Conservation (phyloP, 1,140 invertebrate genomes). For the Drosophila orosa region DNA sequence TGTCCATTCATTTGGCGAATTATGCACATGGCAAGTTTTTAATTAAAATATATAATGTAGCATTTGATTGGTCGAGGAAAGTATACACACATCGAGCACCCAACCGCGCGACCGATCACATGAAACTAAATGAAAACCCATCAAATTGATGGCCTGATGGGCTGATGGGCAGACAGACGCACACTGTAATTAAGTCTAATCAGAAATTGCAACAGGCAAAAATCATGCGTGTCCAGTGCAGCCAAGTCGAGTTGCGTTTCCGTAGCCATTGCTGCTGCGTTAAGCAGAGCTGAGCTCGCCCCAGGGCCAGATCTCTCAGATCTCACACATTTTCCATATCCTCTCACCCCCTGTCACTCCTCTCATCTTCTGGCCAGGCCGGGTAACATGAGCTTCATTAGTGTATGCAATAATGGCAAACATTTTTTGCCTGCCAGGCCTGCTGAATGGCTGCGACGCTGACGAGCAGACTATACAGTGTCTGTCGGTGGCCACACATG, state of each 20-base stretch:
- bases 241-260: slow-evolving; percentile 40
- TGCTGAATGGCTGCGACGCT: slow-evolving; percentile 46
- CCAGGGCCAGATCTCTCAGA: slow-evolving; percentile 48
- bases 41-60: slow-evolving; percentile 80
- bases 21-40: slow-evolving; percentile 79
- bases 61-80: slow-evolving; percentile 66
- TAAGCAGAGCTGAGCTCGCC: slow-evolving; percentile 21
- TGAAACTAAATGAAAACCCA: slow-evolving; percentile 66
- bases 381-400: slow-evolving; percentile 82
- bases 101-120: background rate
- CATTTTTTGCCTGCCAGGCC: slow-evolving; percentile 80
- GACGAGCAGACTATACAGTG: slow-evolving; percentile 32
- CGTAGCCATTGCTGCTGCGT: slow-evolving; percentile 17
- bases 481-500: slow-evolving; percentile 53
- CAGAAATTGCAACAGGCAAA: slow-evolving; percentile 82
- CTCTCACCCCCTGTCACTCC: slow-evolving; percentile 1
- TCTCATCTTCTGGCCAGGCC: slow-evolving; percentile 21
- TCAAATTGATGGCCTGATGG: slow-evolving; percentile 72
- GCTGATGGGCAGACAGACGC: slow-evolving; percentile 57
- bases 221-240: slow-evolving; percentile 74
- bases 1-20: slow-evolving; percentile 80
- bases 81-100: slow-evolving; percentile 6
- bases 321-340: slow-evolving; percentile 18
- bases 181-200: slow-evolving; percentile 82
- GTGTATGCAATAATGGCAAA: slow-evolving; percentile 83